Evolutionary conservation across 2,797 vertebrate genomes (phyloP).

Genomic region (Aphelocoma californica): DNA sequence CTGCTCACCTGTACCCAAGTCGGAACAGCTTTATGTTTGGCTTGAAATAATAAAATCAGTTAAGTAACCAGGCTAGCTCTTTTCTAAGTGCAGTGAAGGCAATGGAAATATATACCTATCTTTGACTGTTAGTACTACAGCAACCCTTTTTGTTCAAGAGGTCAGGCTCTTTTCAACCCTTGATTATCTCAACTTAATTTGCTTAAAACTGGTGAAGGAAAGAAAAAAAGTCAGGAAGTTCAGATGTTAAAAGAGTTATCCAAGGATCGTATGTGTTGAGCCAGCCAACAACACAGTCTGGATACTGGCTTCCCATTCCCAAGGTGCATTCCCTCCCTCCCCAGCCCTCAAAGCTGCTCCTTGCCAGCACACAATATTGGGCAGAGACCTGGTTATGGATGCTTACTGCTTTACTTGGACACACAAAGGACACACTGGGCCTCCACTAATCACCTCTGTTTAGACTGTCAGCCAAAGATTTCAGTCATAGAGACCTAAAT

Average conservation of each 20-base stretch:
- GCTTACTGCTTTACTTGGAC: neutral
- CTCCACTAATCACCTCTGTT: neutral
- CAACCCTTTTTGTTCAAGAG: neutral
- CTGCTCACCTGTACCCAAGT: neutral
- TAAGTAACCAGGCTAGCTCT: neutral
- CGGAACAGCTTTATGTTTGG: neutral
- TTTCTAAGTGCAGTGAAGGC: neutral
- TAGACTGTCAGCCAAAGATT: neutral
- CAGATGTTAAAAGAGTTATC: neutral
- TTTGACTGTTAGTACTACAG: neutral
- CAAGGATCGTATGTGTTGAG: neutral
- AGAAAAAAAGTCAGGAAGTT: neutral
- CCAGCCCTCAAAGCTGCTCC: neutral
- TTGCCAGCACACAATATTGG: neutral
- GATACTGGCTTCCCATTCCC: neutral
- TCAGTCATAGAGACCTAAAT: neutral
- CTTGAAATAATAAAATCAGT: neutral
- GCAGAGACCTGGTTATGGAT: neutral
- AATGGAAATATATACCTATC: neutral
- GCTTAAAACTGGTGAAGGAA: neutral
- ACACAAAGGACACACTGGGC: neutral
- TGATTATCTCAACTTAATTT: neutral
- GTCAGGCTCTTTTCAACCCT: neutral
- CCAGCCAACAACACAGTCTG: neutral
- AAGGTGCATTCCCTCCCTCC: neutral